Base-by-base conservation (phyloP, 2,797 vertebrate species). In the Schizothorax lantsangensis region DNA sequence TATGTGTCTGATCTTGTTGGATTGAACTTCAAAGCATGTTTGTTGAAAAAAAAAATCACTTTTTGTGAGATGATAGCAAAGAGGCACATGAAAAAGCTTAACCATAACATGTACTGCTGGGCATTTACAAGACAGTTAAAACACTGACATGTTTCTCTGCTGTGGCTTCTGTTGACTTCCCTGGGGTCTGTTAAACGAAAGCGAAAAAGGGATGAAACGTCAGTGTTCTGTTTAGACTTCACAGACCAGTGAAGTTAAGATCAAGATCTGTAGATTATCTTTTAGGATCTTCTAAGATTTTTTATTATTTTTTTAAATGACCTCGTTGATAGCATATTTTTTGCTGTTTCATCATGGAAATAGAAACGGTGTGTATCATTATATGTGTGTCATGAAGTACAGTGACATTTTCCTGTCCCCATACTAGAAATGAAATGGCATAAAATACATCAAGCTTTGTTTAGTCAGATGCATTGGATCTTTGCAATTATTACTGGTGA, bases 1-100 rank as follows among this genome's bases (percentile, higher is more conserved):
- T 73, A 30, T 26, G 3, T 79, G n/a, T 75, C 59, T 69, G 11
- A 71, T 80, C 49, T 19, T 26, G 78, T 81, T 54, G 84, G 52
- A 72, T 71, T 84, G 71, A 73, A 81, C 81, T 84, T 88, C 36
- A 84, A 81, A 86, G 45, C 45, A 30, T 85, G 36, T 79, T 83
- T 86, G 75, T 52, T 57, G 9, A 3, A 36, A 73, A 74, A 79
- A 81, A 59, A 4, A 52, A 2, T 15, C 54, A 69, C 64, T 69
- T 74, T 80, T 69, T 77, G 52, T 30, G 64, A 81, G 64, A 81
- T 84, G 38, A 72, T 17, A 57, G 52, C 64, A 81, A 45, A 52
- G 59, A 77, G 47, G 19, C 49, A 47, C 52, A 54, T 71, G 52
- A 82, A 82, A 84, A 84, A 71, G 64, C 64, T 79, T 47, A 47